Conservation (phyloP, 2,113 vertebrate species). For the Brachypodius melanocephalos region DNA sequence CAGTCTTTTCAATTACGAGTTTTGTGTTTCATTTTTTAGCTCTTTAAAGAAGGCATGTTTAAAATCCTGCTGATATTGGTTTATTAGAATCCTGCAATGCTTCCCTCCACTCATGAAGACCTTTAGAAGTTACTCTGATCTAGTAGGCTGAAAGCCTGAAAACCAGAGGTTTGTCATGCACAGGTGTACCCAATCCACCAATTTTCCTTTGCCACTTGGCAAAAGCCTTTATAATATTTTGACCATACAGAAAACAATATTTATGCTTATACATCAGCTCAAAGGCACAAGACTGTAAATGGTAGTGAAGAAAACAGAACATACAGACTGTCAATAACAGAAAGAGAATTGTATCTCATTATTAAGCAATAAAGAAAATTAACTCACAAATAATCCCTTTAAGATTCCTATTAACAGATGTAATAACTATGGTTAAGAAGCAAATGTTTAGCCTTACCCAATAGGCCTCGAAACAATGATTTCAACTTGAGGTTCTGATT, state of each 20-base stretch:
- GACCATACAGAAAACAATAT: background rate
- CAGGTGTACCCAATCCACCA: background rate
- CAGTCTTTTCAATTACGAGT: background rate
- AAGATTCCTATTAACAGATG: slow-evolving; percentile 45
- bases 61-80: background rate
- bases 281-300: background rate
- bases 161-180: background rate
- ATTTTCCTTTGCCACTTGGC: background rate
- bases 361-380: background rate
- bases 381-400: slow-evolving; percentile 16
- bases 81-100: background rate
- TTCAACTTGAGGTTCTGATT: slow-evolving; percentile 98
- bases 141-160: background rate
- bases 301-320: background rate
- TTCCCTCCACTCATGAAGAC: background rate
- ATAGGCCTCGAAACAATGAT: slow-evolving; percentile 98
- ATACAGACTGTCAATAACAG: background rate
- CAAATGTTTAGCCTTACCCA: slow-evolving; percentile 84
- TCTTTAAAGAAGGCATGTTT: background rate
- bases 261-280: background rate
- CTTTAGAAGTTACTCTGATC: background rate
- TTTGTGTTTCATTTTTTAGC: background rate
- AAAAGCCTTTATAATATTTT: background rate
- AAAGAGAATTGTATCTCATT: background rate
- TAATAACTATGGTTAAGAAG: slow-evolving; percentile 58